Evolutionary conservation across 2,888 invertebrate species (phyloP), one percentile per base, ranked within the genome.

Genomic region (Athalia cordata): DNA sequence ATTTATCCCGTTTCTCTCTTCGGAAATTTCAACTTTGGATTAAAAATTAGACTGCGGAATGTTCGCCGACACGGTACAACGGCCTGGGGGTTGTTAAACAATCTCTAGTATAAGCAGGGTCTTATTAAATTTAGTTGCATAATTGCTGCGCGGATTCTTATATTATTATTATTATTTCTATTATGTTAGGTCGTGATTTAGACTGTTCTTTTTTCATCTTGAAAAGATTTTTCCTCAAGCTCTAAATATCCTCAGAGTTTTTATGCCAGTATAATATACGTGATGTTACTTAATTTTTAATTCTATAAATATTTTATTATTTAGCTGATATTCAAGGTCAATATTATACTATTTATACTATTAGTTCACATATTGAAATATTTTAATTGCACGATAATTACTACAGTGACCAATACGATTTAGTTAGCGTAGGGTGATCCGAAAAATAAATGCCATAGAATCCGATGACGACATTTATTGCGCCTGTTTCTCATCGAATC

Each of bases 261-360:
- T 67, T 55, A 68, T 68, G 55, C 55, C 52, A 55, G 68, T 68
- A 65, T 29, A 55, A 59, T 72, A 72, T 72, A 72, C 59, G 72
- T 13, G 57, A 72, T 57, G 59, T 72, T 57, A 45, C 57, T 72
- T 72, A 57, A 57, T 72, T 72, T 72, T 59, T 52, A 72, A 59
- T 72, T 59, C 57, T 59, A 67, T 29, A 29, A 29, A 29, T 29
- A 29, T 29, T 7, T n/a, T 68, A 68, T 52, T 5, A 66, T 43
- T 29, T 61, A 64, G 45, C 64, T 45, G n/a, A 43, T 47, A 55
- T 68, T 68, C 11, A 67, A 52, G 52, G 67, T 13, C 50, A 29
- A 68, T 29, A 68, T 29, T 68, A 52, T 68, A 68, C 55, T 52
- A n/a, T 9, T 29, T 64, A 64, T 64, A 43, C 7, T 66, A 70